Conservation (phyloP, 2,888 invertebrate genomes). For the Erannis defoliaria region DNA sequence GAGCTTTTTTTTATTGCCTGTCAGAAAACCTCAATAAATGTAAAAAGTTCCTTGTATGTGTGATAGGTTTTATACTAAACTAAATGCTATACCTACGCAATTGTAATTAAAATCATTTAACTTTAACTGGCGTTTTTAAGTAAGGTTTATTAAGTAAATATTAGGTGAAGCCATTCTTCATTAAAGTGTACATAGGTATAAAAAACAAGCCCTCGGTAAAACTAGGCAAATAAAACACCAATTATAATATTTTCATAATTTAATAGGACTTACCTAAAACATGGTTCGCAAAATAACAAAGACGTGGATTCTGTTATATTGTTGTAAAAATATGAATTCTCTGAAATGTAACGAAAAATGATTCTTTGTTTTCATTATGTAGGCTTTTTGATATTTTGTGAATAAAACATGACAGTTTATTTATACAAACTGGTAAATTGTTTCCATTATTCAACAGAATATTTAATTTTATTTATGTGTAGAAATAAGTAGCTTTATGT, state of each 20-base stretch:
- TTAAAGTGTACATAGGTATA: not conserved
- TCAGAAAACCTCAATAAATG: too few relatives aligned
- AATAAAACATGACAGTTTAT: constrained; percentile 5
- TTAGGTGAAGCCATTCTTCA: not conserved
- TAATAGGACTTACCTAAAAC: constrained; percentile 2
- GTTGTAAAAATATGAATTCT: not conserved
- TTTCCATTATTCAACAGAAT: not conserved
- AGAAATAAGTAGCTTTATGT: too few relatives aligned
- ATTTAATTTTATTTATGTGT: not conserved
- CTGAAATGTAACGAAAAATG: constrained; percentile 1
- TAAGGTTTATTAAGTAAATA: too few relatives aligned
- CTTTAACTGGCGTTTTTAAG: too few relatives aligned
- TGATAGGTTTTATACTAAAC: too few relatives aligned
- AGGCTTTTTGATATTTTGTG: constrained; percentile 3
- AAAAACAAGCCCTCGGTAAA: not conserved
- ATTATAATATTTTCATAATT: constrained; percentile 1
- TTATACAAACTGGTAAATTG: not conserved
- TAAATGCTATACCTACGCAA: too few relatives aligned
- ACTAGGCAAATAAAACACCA: constrained; percentile 3
- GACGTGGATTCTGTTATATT: not conserved
- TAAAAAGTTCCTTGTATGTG: too few relatives aligned
- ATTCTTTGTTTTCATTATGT: constrained; percentile 5
- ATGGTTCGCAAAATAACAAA: constrained; percentile 6
- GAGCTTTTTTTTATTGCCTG: too few relatives aligned
- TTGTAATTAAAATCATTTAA: too few relatives aligned